Percentiles rank a stretch among this genome's conserved stretches.
phyloP scores from a whole-genome alignment of 2,113 vertebrate genomes.

The Podarcis muralis region DNA sequence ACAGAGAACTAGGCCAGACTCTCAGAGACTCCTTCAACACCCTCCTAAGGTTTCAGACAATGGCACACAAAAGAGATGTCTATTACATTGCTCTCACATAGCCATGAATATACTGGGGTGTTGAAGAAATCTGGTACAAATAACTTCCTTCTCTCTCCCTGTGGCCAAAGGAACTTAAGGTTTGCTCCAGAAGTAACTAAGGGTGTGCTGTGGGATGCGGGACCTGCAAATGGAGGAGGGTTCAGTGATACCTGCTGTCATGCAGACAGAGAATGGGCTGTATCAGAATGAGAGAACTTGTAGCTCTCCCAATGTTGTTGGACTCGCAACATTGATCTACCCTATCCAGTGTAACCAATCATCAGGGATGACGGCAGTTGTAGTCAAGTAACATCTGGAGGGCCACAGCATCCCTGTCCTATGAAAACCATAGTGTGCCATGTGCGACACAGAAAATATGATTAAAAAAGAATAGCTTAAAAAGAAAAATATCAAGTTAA shows the following conservation, averaged over 20 bases:
- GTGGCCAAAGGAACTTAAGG: neutral
- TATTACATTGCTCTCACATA: neutral
- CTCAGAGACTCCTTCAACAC: too few species aligned
- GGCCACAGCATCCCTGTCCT: neutral
- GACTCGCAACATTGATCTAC: neutral
- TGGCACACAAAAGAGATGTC: neutral
- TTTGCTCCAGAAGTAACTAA: neutral
- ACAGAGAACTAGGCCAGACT: neutral
- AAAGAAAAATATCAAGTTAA: neutral
- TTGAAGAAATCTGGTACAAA: neutral
- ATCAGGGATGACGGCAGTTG: neutral
- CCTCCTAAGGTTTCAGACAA: neutral
- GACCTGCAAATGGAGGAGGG: too few species aligned
- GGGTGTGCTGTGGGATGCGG: too few species aligned
- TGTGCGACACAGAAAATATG: neutral
- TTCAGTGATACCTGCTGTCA: too few species aligned
- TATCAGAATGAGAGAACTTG: too few species aligned
- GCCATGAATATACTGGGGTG: neutral
- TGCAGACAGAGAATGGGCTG: neutral
- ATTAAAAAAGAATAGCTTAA: neutral
- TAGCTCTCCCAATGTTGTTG: neutral
- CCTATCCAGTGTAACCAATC: neutral
- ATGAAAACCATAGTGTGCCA: neutral
- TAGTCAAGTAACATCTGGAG: neutral
- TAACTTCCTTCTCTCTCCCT: neutral